phyloP scores from a whole-genome alignment of 2,888 invertebrate species.

The Phortica magna region DNA sequence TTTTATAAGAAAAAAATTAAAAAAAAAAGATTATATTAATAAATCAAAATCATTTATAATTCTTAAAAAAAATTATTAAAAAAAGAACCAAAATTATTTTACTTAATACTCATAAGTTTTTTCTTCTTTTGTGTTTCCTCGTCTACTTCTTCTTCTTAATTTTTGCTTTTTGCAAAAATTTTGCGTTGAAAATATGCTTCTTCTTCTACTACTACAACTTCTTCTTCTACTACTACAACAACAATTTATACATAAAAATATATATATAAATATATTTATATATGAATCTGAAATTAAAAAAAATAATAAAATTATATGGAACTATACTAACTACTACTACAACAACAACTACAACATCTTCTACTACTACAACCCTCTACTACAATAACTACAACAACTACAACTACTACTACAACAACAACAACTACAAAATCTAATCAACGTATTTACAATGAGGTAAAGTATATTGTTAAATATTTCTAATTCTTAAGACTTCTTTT shows the following conservation, averaged over 20 bases:
- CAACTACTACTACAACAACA: constrained; percentile 56
- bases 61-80: constrained; percentile 34
- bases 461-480: constrained; percentile 63
- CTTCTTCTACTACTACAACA: constrained; percentile 56
- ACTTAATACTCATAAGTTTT: constrained; percentile 42
- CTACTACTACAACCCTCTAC: constrained; percentile 65
- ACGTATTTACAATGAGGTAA: constrained; percentile 76
- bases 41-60: constrained; percentile 20
- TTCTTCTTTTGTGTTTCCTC: constrained; percentile 51
- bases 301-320: constrained; percentile 58
- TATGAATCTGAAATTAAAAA: constrained; percentile 28
- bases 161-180: constrained; percentile 60
- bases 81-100: constrained; percentile 23
- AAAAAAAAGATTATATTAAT: neutral
- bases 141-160: constrained; percentile 43
- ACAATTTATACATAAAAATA: constrained; percentile 53
- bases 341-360: constrained; percentile 67
- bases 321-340: constrained; percentile 70
- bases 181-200: constrained; percentile 61
- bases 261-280: neutral
- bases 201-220: constrained; percentile 58
- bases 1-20: constrained; percentile 2
- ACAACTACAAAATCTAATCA: constrained; percentile 55
- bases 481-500: constrained; percentile 16
- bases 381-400: constrained; percentile 62